A percentile compares a stretch with the other conserved stretches of the same genome.
These are phyloP conservation scores for Lutjanus erythropterus DNA, from an alignment of 2,113 vertebrate species.

Conservation along the genomic window DNA sequence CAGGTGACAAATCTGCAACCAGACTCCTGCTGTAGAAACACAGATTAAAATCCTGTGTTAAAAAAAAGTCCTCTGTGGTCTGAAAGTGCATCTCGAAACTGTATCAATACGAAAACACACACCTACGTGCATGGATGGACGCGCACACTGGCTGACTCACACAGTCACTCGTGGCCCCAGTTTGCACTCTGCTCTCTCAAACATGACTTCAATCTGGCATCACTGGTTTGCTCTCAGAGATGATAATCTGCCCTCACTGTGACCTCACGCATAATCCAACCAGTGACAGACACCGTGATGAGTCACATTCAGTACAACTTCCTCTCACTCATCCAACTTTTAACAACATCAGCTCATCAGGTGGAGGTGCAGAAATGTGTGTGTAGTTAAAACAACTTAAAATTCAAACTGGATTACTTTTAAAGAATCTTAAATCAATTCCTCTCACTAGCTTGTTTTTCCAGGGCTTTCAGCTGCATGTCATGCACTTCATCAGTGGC, in stretches of 20 bases:
- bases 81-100: neutral
- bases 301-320: neutral
- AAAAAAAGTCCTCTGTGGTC: neutral
- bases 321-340: neutral
- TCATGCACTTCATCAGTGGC: neutral
- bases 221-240: neutral
- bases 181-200: neutral
- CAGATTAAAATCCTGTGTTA: neutral
- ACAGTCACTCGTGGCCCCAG: neutral
- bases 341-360: neutral
- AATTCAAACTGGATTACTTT: too few relatives aligned
- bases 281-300: constrained; percentile 1
- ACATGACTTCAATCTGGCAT: neutral
- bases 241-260: neutral
- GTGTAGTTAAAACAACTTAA: neutral
- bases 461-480: neutral
- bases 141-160: neutral
- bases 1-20: neutral
- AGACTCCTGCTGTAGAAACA: neutral
- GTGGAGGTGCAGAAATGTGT: neutral
- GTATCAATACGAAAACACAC: neutral
- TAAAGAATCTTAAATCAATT: neutral
- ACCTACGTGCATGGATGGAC: neutral
- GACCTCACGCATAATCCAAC: constrained; percentile 10
- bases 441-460: neutral